Evolutionary conservation across 2,113 vertebrate genomes (phyloP), one percentile per base, ranked within the genome.

Genomic region (Scartelaos histophorus): DNA sequence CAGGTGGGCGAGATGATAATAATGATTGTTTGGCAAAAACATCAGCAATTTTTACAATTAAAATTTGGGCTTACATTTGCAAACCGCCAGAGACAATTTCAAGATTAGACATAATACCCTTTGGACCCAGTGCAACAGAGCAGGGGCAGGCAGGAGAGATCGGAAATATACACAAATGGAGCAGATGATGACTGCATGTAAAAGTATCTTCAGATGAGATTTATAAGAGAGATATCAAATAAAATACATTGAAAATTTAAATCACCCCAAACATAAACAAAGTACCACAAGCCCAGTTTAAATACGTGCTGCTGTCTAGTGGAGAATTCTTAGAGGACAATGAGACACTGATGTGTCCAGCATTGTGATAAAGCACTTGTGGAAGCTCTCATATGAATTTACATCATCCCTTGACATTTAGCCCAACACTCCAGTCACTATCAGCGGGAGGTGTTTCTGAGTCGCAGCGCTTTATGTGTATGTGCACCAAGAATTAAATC

Each of bases 361-460:
- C 22, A 29, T 70, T 67, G 79, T 88, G 87, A 92, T 82, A 67
- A 87, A 88, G 84, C 86, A 82, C 84, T 88, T 86, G 78, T 84
- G 71, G 71, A 88, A 84, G 72, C 90, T 91, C 90, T 89, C 81
- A 85, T 69, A 80, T 35, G 81, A 88, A 93, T 92, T 91, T 85
- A 89, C 83, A 82, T 90, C 86, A 82, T 87, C 75, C 74, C 80
- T 82, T 90, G 90, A 91, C 91, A 92, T 92, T 91, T 91, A 90
- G 85, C 83, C 85, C 74, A 73, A 76, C 76, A 78, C 80, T 88
- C 85, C 74, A 83, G 81, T 83, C 61, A 74, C 79, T 82, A 85
- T 85, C 80, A 77, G 84, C 45, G 72, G 51, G 69, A 66, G 76
- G 60, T 71, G 71, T 74, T 82, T 85, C 49, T 61, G 65, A 61